Percentiles rank a stretch among this genome's conserved stretches.
Conservation (phyloP, 2,888 invertebrate genomes). For the Drosophila engyochracea region DNA sequence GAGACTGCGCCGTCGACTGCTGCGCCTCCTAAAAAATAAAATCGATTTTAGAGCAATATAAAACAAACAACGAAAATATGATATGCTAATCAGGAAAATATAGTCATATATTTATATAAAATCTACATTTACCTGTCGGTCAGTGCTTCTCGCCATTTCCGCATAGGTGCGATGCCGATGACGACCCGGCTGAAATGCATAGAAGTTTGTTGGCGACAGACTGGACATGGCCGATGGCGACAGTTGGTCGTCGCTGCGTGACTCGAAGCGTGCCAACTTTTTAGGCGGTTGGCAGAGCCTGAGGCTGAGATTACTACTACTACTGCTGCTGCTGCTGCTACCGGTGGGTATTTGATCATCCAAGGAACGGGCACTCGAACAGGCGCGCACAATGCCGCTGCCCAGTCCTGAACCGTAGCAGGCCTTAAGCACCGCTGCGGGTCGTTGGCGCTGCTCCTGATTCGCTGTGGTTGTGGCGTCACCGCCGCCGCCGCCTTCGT, state of each 20-base stretch:
- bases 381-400: constrained; percentile 38
- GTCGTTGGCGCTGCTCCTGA: constrained; percentile 21
- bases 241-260: constrained; percentile 14
- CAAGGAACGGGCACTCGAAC: constrained; percentile 55
- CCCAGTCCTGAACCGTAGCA: constrained; percentile 13
- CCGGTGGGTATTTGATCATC: constrained; percentile 48
- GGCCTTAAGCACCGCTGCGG: constrained; percentile 33
- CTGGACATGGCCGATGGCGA: constrained; percentile 40
- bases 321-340: constrained; percentile 15
- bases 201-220: constrained; percentile 65
- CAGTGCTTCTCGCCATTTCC: constrained; percentile 32
- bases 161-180: constrained; percentile 67
- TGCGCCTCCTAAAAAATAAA: constrained; percentile 17
- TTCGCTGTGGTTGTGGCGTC: constrained; percentile 16
- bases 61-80: neutral
- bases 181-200: constrained; percentile 68
- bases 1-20: constrained; percentile 16
- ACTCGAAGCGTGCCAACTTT: constrained; percentile 56
- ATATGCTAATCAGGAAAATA: neutral
- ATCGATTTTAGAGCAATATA: neutral
- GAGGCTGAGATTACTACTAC: constrained; percentile 24
- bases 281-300: constrained; percentile 51
- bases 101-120: neutral
- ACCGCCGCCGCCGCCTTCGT: constrained; percentile 3
- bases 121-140: constrained; percentile 37